Conservation (phyloP, 2,113 vertebrate species). For the Galbula dea region DNA sequence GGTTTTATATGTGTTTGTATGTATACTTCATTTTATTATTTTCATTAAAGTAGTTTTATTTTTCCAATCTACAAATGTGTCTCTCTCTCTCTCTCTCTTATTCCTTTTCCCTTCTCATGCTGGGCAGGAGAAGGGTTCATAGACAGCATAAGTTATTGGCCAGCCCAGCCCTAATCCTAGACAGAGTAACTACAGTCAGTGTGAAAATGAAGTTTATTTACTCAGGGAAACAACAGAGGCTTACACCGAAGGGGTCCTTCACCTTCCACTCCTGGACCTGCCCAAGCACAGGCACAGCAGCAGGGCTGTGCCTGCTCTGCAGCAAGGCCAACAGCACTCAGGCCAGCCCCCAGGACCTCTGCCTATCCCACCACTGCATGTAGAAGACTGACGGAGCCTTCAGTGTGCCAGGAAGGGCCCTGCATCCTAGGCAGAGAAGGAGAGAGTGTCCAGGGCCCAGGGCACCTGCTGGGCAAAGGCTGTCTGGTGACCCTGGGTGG, state of each 20-base stretch:
- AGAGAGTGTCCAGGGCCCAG: accelerated
- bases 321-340: background rate
- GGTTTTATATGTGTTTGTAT: no score
- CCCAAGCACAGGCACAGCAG: background rate
- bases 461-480: background rate
- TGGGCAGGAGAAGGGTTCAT: no score
- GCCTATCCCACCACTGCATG: no score
- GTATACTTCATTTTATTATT: no score
- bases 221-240: background rate
- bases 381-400: accelerated
- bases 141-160: no score
- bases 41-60: no score
- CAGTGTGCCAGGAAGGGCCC: background rate
- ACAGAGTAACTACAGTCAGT: background rate
- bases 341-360: background rate
- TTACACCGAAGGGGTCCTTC: background rate
- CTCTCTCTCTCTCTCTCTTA: no score
- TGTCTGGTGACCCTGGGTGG: background rate
- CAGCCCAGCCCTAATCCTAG: no score
- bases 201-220: background rate
- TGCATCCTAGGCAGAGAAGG: background rate
- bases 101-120: no score
- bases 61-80: no score
- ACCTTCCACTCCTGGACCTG: background rate
- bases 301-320: background rate